These are phyloP conservation scores for Nomada ferruginata DNA, from an alignment of 2,888 invertebrate species.

Conservation along the genomic window DNA sequence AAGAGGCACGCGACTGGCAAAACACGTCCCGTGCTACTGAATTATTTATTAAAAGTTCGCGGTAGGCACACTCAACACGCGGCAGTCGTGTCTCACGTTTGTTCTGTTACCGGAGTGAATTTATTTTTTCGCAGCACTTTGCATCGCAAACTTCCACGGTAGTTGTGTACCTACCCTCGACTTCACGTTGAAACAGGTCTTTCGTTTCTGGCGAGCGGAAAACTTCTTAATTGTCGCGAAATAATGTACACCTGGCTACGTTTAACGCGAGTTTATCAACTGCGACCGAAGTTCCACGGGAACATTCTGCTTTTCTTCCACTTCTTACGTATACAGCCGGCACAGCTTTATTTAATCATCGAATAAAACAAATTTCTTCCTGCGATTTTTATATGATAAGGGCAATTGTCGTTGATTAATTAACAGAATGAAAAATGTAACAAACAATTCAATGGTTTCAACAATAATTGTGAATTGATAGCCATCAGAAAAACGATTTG, in stretches of 20 bases:
- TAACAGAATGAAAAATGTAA: no score
- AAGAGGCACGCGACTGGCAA: background rate
- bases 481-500: no score
- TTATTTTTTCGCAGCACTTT: slow-evolving; percentile 33
- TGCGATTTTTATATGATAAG: no score
- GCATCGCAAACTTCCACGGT: slow-evolving; percentile 15
- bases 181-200: slow-evolving; percentile 55
- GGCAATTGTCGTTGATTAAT: no score
- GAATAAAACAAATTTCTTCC: background rate
- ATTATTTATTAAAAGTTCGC: slow-evolving; percentile 35
- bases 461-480: no score
- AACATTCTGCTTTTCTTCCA: slow-evolving; percentile 34
- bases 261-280: slow-evolving; percentile 63
- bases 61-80: background rate
- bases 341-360: background rate
- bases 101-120: background rate
- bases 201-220: slow-evolving; percentile 35
- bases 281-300: slow-evolving; percentile 47
- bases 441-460: no score
- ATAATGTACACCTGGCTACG: slow-evolving; percentile 58
- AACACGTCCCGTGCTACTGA: slow-evolving; percentile 1
- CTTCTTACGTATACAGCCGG: slow-evolving; percentile 28
- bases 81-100: background rate
- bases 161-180: slow-evolving; percentile 48
- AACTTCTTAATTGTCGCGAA: slow-evolving; percentile 67